A percentile compares a stretch with the other conserved stretches of the same genome.
phyloP scores from a whole-genome alignment of 2,888 invertebrate genomes.

The Stenodema calcarata region DNA sequence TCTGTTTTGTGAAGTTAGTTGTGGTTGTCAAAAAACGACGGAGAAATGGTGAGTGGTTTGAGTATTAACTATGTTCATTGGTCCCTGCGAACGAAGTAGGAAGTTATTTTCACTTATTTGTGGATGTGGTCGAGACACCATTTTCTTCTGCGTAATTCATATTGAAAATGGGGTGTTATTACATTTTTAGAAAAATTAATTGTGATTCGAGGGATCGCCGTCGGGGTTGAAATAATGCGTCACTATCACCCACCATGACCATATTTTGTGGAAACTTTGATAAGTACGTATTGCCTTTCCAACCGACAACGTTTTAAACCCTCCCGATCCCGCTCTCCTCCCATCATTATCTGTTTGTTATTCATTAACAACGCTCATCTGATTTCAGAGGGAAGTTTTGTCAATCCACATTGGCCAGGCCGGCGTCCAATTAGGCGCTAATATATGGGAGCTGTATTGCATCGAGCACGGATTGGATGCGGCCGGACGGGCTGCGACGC shows the following conservation, averaged over 20 bases:
- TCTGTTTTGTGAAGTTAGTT: background rate
- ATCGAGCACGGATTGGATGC: constrained; percentile 29
- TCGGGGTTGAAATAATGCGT: background rate
- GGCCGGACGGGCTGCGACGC: background rate
- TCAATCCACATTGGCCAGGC: constrained; percentile 50
- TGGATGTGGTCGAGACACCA: background rate
- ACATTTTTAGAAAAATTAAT: too few relatives aligned
- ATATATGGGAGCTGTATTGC: constrained; percentile 49
- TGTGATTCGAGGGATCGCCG: background rate
- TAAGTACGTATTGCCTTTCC: background rate
- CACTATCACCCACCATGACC: background rate
- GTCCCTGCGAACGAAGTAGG: too few relatives aligned
- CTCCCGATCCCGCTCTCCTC: background rate
- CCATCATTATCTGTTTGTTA: background rate
- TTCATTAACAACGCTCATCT: background rate
- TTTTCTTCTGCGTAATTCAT: too few relatives aligned
- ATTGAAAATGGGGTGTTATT: too few relatives aligned
- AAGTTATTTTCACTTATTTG: too few relatives aligned
- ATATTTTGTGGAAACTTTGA: background rate
- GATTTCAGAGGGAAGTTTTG: constrained; percentile 45
- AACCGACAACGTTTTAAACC: background rate
- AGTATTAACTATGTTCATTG: background rate
- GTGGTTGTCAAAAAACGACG: background rate
- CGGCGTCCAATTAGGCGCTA: constrained; percentile 43
- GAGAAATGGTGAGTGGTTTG: background rate